Evolutionary conservation across 2,113 vertebrate genomes (phyloP), one percentile per base, ranked within the genome.

Genomic region (Psilopsiagon aymara): DNA sequence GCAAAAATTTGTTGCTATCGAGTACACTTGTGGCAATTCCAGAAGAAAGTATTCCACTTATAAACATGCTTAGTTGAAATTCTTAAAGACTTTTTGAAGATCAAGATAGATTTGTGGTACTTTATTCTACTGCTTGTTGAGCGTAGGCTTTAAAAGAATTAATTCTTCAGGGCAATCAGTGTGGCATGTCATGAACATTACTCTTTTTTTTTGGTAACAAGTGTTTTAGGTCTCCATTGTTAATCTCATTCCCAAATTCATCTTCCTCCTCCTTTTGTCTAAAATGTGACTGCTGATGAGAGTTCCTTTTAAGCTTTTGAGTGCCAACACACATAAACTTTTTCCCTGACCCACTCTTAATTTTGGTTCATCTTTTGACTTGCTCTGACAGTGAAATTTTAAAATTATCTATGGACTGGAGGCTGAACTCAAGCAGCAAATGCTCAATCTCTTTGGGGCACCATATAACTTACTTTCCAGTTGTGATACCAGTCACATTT

Each of bases 261-360:
- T 95, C 46, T 8, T 95, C n/a, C 37, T 90, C 13, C 69, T 92
- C 86, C 94, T 95, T 83, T 88, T 86, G 92, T 95, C 93, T 95
- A 78, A 94, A 95, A 86, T 95, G 95, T 95, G 94, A 94, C 94
- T 95, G 91, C 69, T 90, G 23, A 91, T 78, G 19, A 60, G 73
- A 51, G 51, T 86, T 90, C 10, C 43, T 51, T 37, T 60, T 63
- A 28, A 92, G 62, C 14, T 93, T 83, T 11, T 15, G 37, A 74
- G n/a, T 68, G 86, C 23, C 15, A 59, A 11, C 13, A 37, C 25
- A 39, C 11, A 13, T 28, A 17, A 8, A 29, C 9, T 57, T 94
- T 76, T 82, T 53, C 2, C 12, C 59, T 29, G 25, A 10, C 63
- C n/a, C 13, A 3, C 25, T 80, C 5, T 43, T 76, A 77, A 53